Base-by-base conservation (phyloP, 2,888 invertebrate genomes). In the Ariolimax columbianus region DNA sequence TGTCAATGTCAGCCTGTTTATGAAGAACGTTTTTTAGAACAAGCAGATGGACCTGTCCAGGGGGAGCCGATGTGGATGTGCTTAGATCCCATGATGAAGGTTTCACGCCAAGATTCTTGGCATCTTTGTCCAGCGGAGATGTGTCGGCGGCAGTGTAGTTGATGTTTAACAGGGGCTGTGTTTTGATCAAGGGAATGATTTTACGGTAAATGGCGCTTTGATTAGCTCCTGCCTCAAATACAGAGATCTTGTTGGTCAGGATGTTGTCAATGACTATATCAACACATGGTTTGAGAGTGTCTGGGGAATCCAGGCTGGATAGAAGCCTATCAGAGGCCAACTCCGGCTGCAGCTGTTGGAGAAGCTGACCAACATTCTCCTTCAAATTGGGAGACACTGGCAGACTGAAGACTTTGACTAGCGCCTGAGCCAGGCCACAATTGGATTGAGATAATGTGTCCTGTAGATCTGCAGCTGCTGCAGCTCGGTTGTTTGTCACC, bases 251-350 rank as follows among this genome's bases (percentile, higher is more conserved):
- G 4, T 96, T 93, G 19, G 96, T 95, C 63, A 95, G 95, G 33
- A 96, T 95, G 93, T 98, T 98, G 95, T 98, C 98, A 59, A 96
- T 94, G 38, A 96, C 96, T 19, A 97, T 94, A 93, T 98, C 97
- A 82, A 97, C 92, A 85, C 92, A 91, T 6, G 94, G 91, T 85
- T 94, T 92, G 33, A 95, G 87, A 26, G 91, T 87, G 11, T 88
- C 82, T 0, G 86, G 79, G 0, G 87, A 77, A 14, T 63, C 78
- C 81, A 91, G 75, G 70, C 79, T 83, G 19, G 86, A 84, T 68
- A 91, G 81, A 14, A 92, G 85, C 3, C 73, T 59, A 78, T 92
- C 92, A 6, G 86, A 72, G 11, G 75, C 33, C 36, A 91, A 79
- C 33, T 91, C 91, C 17, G 51, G 26, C 30, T 86, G 86, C 51